These are phyloP conservation scores for Drosophila repleta DNA, from an alignment of 1,140 invertebrate species.

Conservation along the genomic window DNA sequence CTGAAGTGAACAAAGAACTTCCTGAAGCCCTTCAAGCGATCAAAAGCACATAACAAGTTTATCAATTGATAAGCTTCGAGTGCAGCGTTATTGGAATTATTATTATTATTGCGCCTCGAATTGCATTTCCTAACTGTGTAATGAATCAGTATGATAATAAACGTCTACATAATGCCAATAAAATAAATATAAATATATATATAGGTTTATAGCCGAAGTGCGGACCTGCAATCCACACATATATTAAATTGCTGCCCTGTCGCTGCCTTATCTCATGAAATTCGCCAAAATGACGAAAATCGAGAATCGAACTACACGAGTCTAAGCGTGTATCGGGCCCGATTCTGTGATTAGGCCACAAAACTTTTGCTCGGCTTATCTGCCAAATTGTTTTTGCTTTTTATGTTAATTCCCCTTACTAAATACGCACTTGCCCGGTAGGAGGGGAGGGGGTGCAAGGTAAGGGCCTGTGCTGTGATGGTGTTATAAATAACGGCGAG, in stretches of 20 bases:
- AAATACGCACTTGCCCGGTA: not conserved
- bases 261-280: slow-evolving; percentile 28
- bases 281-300: slow-evolving; percentile 31
- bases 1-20: not conserved
- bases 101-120: not conserved
- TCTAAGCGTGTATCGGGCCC: slow-evolving; percentile 20
- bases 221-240: slow-evolving; percentile 18
- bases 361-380: slow-evolving; percentile 31
- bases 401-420: slow-evolving; percentile 42
- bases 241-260: slow-evolving; percentile 21
- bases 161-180: slow-evolving; percentile 22
- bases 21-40: slow-evolving; percentile 2
- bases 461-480: not conserved
- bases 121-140: slow-evolving; percentile 23
- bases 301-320: slow-evolving; percentile 33
- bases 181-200: slow-evolving; percentile 4
- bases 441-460: not conserved
- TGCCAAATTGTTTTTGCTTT: slow-evolving; percentile 26
- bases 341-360: slow-evolving; percentile 29
- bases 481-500: slow-evolving; percentile 38
- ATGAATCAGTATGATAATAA: slow-evolving; percentile 25
- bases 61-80: slow-evolving; percentile 27
- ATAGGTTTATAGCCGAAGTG: not conserved
- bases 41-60: not conserved
- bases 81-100: slow-evolving; percentile 15